These are phyloP conservation scores for Phaethornis superciliosus DNA, from an alignment of 2,113 vertebrate species.

Conservation along the genomic window DNA sequence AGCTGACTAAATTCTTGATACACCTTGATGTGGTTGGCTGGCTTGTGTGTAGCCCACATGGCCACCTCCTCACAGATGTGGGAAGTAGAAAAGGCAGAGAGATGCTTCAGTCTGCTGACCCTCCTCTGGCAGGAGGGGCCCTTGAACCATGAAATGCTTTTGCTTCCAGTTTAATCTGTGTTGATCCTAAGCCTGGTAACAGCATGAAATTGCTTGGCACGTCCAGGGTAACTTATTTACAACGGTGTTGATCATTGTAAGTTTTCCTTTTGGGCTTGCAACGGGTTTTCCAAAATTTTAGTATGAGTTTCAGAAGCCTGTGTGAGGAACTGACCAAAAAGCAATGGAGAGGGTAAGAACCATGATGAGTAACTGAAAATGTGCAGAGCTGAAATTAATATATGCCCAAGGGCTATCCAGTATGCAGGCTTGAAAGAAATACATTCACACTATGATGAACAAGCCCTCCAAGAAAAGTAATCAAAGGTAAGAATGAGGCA, in stretches of 20 bases:
- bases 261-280: neutral
- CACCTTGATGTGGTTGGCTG: neutral
- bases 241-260: neutral
- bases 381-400: slow-evolving; percentile 68
- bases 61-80: fast-evolving
- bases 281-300: neutral
- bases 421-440: slow-evolving; percentile 50
- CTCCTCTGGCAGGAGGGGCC: neutral
- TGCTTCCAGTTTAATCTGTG: neutral
- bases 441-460: slow-evolving; percentile 38
- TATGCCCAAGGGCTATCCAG: slow-evolving; percentile 62
- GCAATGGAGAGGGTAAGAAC: slow-evolving; percentile 10
- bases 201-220: neutral
- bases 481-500: slow-evolving; percentile 59
- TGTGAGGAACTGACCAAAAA: neutral
- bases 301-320: neutral
- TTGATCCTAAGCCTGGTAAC: neutral
- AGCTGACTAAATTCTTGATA: neutral
- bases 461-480: slow-evolving; percentile 32
- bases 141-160: neutral
- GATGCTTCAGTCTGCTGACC: neutral
- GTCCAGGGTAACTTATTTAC: neutral
- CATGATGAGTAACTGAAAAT: slow-evolving; percentile 52
- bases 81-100: neutral
- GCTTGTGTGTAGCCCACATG: fast-evolving